Base-by-base conservation (phyloP, 2,797 vertebrate species). In the Hyperoplus lanceolatus region DNA sequence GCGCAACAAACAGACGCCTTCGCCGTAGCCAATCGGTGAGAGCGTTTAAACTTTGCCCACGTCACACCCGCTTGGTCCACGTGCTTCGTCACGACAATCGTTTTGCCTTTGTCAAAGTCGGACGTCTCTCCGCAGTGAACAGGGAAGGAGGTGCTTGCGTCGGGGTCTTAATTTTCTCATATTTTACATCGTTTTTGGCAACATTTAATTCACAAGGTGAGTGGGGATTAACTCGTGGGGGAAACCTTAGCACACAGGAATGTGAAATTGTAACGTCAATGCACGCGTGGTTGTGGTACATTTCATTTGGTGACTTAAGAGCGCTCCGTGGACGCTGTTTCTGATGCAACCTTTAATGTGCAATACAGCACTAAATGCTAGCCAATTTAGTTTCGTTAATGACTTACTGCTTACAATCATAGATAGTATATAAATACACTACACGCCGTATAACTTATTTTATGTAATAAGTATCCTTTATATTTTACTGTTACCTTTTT, bases 11-110 rank as follows among this genome's bases (percentile, higher is more conserved):
- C 80, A 77, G 70, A 89, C 94, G 90, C 94, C 94, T 90, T 18
- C 80, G 36, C 12, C 0, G 29, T 72, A 89, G 79, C 94, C 93
- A 95, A 94, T 95, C 14, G 21, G 64, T 53, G 69, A 0, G 0
- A 6, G 11, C 0, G 1, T 0, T 43, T 15, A 46, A 60, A 64
- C 41, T 55, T 63, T 18, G 1, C 42, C 15, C 15, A 39, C 72
- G 67, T 63, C 84, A 58, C 38, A 36, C 38, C 11, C 0, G 5
- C 12, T 46, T 5, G 3, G 11, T 21, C 60, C 82, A 81, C 83
- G 88, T 81, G 88, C 10, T 39, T 54, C 39, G 38, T 62, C 62
- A 71, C 38, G 29, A 73, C 73, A 77, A 18, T 51, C 43, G 18
- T 21, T 58, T 29, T 4, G 18, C 4, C 49, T 63, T 42, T 3